phyloP scores from a whole-genome alignment of 2,888 invertebrate species.

The Brenthis ino region DNA sequence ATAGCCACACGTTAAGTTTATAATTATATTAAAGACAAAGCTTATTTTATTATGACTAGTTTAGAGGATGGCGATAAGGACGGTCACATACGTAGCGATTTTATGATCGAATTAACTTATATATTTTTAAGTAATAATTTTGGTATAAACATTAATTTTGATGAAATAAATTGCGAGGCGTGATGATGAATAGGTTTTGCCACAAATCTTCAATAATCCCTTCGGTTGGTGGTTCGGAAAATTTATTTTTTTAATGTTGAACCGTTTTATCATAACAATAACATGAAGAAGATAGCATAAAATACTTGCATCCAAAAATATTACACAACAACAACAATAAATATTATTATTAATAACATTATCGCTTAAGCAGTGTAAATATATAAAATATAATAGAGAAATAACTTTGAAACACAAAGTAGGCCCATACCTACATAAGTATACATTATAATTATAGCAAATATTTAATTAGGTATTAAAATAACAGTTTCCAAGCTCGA shows the following conservation, averaged over 20 bases:
- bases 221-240: slow-evolving; percentile 44
- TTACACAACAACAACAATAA: slow-evolving; percentile 76
- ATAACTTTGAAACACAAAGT: slow-evolving; percentile 68
- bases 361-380: slow-evolving; percentile 79
- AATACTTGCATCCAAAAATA: slow-evolving; percentile 79
- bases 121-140: slow-evolving; percentile 62
- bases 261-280: slow-evolving; percentile 61
- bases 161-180: slow-evolving; percentile 73
- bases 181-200: slow-evolving; percentile 55
- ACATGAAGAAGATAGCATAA: slow-evolving; percentile 71
- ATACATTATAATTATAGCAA: slow-evolving; percentile 71
- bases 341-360: slow-evolving; percentile 74
- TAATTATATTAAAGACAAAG: slow-evolving; percentile 64
- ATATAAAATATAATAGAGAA: slow-evolving; percentile 76
- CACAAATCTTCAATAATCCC: slow-evolving; percentile 49
- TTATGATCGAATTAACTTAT: slow-evolving; percentile 70
- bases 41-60: slow-evolving; percentile 76
- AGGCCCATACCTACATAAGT: slow-evolving; percentile 54
- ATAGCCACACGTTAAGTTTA: slow-evolving; percentile 57
- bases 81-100: slow-evolving; percentile 78
- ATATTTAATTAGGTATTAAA: slow-evolving; percentile 74
- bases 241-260: slow-evolving; percentile 47
- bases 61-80: slow-evolving; percentile 82
- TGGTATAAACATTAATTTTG: slow-evolving; percentile 71
- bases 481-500: slow-evolving; percentile 79